These are phyloP conservation scores for Eurytemora carolleeae DNA, from an alignment of 1,140 invertebrate species.

Conservation along the genomic window DNA sequence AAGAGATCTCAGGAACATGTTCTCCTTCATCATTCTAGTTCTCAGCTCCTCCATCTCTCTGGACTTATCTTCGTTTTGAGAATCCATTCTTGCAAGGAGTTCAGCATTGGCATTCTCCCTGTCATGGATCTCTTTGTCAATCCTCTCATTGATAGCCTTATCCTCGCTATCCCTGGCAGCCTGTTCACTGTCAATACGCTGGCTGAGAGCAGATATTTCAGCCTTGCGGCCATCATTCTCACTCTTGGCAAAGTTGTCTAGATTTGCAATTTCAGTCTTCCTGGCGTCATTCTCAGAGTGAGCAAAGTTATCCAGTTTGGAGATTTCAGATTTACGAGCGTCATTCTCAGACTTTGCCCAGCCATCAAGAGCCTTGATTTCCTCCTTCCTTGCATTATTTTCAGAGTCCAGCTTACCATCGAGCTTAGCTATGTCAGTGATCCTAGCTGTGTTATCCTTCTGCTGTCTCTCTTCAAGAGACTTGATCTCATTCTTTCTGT, in stretches of 20 bases:
- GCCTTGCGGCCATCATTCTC: slow-evolving; percentile 13
- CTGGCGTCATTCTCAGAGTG: slow-evolving; percentile 9
- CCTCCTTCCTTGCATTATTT: slow-evolving; percentile 8
- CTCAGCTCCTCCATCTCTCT: slow-evolving; percentile 9
- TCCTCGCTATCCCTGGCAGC: background rate
- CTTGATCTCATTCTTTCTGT: slow-evolving; percentile 13
- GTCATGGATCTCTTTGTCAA: slow-evolving; percentile 14
- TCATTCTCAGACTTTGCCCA: slow-evolving; percentile 13
- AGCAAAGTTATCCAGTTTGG: slow-evolving; percentile 14
- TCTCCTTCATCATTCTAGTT: slow-evolving; percentile 12
- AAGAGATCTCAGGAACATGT: slow-evolving; percentile 10
- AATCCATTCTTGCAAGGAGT: slow-evolving; percentile 7
- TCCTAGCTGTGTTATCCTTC: slow-evolving; percentile 14
- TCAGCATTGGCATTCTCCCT: slow-evolving; percentile 8
- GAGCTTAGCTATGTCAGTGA: slow-evolving; percentile 14
- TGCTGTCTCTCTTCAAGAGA: slow-evolving; percentile 7
- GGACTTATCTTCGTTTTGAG: slow-evolving; percentile 3
- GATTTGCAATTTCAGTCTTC: slow-evolving; percentile 13
- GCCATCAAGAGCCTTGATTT: slow-evolving; percentile 7
- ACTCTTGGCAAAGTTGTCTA: slow-evolving; percentile 14
- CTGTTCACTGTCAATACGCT: slow-evolving; percentile 5
- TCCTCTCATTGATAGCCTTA: slow-evolving; percentile 4
- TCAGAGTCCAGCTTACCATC: slow-evolving; percentile 14
- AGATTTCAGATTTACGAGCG: slow-evolving; percentile 13
- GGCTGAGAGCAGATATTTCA: slow-evolving; percentile 9